Base-by-base conservation (phyloP, 2,113 vertebrate species). In the Pycnonotus jocosus region DNA sequence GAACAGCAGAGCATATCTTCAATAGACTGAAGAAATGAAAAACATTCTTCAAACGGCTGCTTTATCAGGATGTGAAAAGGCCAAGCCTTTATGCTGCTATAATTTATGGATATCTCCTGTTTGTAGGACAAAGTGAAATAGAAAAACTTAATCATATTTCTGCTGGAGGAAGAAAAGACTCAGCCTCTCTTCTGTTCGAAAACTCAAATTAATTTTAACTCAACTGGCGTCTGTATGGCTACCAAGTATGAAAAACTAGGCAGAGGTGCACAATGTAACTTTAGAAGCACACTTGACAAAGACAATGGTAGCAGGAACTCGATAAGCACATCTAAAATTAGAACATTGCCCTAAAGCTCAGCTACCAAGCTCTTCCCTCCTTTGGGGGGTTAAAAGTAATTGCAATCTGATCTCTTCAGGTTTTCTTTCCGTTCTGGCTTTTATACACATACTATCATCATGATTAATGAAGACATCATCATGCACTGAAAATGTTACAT, bases 111-210 rank as follows among this genome's bases (percentile, higher is more conserved):
- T 94, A 84, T 94, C 88, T 83, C 51, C 82, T 95, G 85, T 88
- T 93, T 88, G 82, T 96, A 94, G 88, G 95, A 95, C 92, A 96
- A 96, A 95, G 64, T 83, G 58, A 96, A 92, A 93, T 44, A 88
- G 87, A 81, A 96, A 96, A 93, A 86, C 74, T 76, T 95, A 90
- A 94, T 94, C 56, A 76, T 88, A 74, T 90, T 94, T 92, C 74
- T 92, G 24, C 68, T 74, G 35, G 37, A 88, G 60, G 53, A 92
- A 88, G 72, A 93, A 93, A 95, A 88, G 64, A 56, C 31, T 92
- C 79, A 68, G 18, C 13, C 28, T 82, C 60, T 73, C 15, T 88
- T 88, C 31, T 73, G 25, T 88, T 57, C 74, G 83, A 92, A 94
- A 95, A 30, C 58, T 90, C 33, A 73, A 78, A 96, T 76, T 87